phyloP scores from a whole-genome alignment of 1,140 invertebrate species.

The Drosophila miranda region DNA sequence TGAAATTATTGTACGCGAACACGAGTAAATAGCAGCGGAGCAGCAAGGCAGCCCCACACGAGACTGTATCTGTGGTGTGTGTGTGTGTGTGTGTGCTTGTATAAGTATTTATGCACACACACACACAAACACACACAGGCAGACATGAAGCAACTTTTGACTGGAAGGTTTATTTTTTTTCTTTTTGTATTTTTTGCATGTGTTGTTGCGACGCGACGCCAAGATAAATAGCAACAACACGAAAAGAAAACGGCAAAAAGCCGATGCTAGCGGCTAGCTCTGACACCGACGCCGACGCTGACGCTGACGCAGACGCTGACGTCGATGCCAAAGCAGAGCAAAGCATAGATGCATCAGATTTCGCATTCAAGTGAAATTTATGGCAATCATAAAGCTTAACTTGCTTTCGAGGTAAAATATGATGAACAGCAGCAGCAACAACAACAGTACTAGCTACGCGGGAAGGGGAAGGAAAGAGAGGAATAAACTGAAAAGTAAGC shows the following conservation, averaged over 20 bases:
- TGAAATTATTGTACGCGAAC: slow-evolving; percentile 78
- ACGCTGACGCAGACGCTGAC: slow-evolving; percentile 31
- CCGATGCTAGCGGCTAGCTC: slow-evolving; percentile 5
- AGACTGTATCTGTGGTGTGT: not conserved
- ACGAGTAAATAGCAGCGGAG: slow-evolving; percentile 61
- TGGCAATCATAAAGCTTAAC: slow-evolving; percentile 78
- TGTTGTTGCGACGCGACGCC: slow-evolving; percentile 29
- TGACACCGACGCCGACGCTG: slow-evolving; percentile 21
- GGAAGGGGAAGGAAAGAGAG: too few species aligned
- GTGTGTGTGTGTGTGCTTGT: slow-evolving; percentile 25
- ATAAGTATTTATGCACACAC: slow-evolving; percentile 43
- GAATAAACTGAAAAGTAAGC: too few species aligned
- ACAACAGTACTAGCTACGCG: not conserved
- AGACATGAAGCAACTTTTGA: too few species aligned
- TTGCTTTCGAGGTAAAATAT: slow-evolving; percentile 72
- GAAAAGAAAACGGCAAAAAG: slow-evolving; percentile 27
- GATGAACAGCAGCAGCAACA: slow-evolving; percentile 29
- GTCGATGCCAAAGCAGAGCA: slow-evolving; percentile 35
- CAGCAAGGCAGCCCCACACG: slow-evolving; percentile 3
- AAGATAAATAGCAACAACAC: slow-evolving; percentile 43
- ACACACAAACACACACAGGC: slow-evolving; percentile 24
- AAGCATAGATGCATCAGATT: slow-evolving; percentile 76
- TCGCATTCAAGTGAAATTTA: slow-evolving; percentile 80
- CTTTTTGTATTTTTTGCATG: slow-evolving; percentile 25
- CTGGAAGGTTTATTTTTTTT: too few species aligned